A percentile compares a stretch with the other conserved stretches of the same genome.
Conservation (phyloP, 2,797 vertebrate genomes). For the Gorsachius magnificus region DNA sequence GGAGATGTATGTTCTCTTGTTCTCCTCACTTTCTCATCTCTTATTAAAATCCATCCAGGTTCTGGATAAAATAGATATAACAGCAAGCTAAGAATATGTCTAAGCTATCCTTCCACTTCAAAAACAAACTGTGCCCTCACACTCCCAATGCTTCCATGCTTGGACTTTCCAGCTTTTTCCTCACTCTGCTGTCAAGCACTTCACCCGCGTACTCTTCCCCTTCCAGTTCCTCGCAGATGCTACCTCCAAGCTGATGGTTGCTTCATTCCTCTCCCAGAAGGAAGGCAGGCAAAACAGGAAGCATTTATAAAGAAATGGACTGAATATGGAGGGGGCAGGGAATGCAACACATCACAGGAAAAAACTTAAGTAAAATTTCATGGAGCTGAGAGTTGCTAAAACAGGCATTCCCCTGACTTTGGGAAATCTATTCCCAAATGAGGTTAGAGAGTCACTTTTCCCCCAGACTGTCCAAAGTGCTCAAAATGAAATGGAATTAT, state of each 20-base stretch:
- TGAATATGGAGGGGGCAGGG: background rate
- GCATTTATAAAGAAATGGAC: background rate
- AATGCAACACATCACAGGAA: background rate
- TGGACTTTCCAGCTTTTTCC: background rate
- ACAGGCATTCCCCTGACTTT: background rate
- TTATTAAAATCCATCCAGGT: background rate
- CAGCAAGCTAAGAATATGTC: background rate
- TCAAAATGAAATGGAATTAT: background rate
- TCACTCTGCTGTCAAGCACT: background rate
- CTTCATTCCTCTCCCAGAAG: background rate
- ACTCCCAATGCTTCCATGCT: fast-evolving
- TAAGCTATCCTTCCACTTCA: background rate
- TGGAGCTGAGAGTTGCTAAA: background rate
- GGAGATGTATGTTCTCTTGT: background rate
- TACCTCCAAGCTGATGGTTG: background rate
- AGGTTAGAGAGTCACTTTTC: background rate
- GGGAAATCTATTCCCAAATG: background rate
- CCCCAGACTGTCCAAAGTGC: background rate
- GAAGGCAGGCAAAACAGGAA: background rate
- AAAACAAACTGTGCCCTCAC: background rate
- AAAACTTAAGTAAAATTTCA: background rate
- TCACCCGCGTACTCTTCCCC: background rate
- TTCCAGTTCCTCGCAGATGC: background rate
- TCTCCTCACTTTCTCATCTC: background rate
- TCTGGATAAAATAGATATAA: background rate